These are phyloP conservation scores for Pachypeltis micranthus DNA, from an alignment of 1,140 invertebrate genomes.

Conservation along the genomic window DNA sequence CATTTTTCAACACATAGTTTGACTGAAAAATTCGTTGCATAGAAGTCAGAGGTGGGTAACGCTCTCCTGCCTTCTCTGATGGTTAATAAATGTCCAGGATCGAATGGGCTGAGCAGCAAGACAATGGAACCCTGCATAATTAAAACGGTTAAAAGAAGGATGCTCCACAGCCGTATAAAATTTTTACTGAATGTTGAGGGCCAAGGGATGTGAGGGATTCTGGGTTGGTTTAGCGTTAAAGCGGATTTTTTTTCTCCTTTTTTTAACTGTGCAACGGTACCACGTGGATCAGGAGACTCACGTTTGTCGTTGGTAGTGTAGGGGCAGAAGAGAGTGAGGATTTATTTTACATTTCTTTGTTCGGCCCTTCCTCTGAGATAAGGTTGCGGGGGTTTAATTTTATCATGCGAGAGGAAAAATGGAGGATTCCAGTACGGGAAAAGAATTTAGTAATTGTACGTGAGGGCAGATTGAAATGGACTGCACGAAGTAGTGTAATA, in stretches of 20 bases:
- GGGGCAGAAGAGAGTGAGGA: not conserved
- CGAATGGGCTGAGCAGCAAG: not conserved
- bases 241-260: not conserved
- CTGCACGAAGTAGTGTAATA: too few relatives aligned
- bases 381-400: not conserved
- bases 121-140: conserved; percentile 5
- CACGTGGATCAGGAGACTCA: not conserved
- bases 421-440: too few relatives aligned
- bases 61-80: too few relatives aligned
- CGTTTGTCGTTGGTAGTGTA: not conserved
- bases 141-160: conserved; percentile 1
- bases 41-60: too few relatives aligned
- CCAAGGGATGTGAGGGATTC: not conserved
- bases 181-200: not conserved
- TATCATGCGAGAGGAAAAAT: not conserved
- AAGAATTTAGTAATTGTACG: too few relatives aligned
- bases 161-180: not conserved
- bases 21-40: too few relatives aligned
- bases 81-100: conserved; percentile 4
- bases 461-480: too few relatives aligned
- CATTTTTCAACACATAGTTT: too few relatives aligned
- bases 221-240: not conserved
- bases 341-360: not conserved
- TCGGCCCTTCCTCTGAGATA: not conserved
- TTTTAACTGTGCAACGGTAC: not conserved